Evolutionary conservation across 1,140 invertebrate genomes (phyloP).

Genomic region (Cecropterus lyciades): DNA sequence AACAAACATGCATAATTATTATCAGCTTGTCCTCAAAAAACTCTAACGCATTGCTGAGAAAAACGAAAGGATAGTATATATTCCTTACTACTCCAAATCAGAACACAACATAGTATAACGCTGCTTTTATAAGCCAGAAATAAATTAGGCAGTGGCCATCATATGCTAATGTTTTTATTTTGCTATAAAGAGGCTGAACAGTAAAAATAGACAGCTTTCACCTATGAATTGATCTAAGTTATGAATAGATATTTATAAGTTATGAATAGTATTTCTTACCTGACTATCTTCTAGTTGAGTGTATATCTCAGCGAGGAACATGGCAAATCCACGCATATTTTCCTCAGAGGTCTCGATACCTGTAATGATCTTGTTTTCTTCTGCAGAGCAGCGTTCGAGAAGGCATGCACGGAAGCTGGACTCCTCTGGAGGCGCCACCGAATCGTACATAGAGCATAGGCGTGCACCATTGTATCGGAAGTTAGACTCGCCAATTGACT

Average conservation of each 20-base stretch:
- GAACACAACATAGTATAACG: too few relatives aligned
- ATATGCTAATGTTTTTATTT: too few relatives aligned
- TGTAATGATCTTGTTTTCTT: constrained; percentile 80
- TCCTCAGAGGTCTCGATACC: constrained; percentile 76
- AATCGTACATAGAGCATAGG: constrained; percentile 86
- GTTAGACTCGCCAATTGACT: constrained; percentile 87
- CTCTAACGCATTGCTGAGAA: too few relatives aligned
- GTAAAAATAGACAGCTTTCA: too few relatives aligned
- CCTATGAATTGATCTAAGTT: background rate
- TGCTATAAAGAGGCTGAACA: too few relatives aligned
- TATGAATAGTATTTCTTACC: too few relatives aligned
- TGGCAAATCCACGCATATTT: constrained; percentile 81
- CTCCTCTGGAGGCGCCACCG: constrained; percentile 71
- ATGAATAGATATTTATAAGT: background rate
- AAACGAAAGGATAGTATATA: too few relatives aligned
- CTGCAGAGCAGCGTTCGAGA: constrained; percentile 75
- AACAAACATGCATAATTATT: too few relatives aligned
- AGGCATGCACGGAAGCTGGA: constrained; percentile 84
- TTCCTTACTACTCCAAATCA: too few relatives aligned
- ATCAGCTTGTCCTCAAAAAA: too few relatives aligned
- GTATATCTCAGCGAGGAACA: constrained; percentile 84
- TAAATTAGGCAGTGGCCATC: too few relatives aligned
- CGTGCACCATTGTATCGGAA: constrained; percentile 88
- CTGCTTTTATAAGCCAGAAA: too few relatives aligned
- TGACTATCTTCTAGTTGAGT: constrained; percentile 82